Conservation (phyloP, 1,140 invertebrate species). For the Gonatopus flavifemur region DNA sequence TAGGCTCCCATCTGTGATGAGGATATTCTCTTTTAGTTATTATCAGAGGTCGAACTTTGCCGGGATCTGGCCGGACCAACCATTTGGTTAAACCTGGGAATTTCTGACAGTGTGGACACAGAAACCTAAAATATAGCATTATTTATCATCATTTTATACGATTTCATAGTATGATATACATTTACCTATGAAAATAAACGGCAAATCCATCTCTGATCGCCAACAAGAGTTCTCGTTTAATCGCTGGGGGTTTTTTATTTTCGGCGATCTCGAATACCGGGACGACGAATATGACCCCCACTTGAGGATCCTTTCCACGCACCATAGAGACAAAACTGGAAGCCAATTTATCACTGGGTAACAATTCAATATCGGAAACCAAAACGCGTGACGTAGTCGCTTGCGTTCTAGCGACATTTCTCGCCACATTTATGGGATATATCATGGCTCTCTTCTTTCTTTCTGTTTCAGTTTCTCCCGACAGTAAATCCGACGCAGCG, state of each 20-base stretch:
- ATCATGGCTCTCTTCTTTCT: conserved; percentile 59
- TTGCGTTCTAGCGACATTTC: conserved; percentile 68
- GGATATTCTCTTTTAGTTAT: conserved; percentile 70
- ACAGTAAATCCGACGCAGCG: conserved; percentile 43
- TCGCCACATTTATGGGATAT: conserved; percentile 77
- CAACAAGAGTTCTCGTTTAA: conserved; percentile 58
- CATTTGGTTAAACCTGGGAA: conserved; percentile 75
- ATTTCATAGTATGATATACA: background rate
- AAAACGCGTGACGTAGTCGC: conserved; percentile 68
- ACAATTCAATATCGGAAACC: conserved; percentile 76
- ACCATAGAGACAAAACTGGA: conserved; percentile 66
- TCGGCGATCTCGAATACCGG: conserved; percentile 76
- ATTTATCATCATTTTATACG: no score
- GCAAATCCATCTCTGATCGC: conserved; percentile 40
- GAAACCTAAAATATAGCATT: conserved; percentile 48
- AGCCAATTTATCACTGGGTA: conserved; percentile 68
- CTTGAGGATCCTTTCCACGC: conserved; percentile 47
- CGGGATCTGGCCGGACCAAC: conserved; percentile 60
- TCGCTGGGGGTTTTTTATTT: conserved; percentile 62
- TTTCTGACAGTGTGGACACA: conserved; percentile 76
- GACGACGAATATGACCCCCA: conserved; percentile 66
- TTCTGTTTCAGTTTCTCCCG: conserved; percentile 50
- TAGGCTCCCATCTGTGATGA: conserved; percentile 79
- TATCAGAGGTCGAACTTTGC: conserved; percentile 63
- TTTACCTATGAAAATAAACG: conserved; percentile 65